phyloP scores from a whole-genome alignment of 1,140 invertebrate species.

The Sycophila sp. region DNA sequence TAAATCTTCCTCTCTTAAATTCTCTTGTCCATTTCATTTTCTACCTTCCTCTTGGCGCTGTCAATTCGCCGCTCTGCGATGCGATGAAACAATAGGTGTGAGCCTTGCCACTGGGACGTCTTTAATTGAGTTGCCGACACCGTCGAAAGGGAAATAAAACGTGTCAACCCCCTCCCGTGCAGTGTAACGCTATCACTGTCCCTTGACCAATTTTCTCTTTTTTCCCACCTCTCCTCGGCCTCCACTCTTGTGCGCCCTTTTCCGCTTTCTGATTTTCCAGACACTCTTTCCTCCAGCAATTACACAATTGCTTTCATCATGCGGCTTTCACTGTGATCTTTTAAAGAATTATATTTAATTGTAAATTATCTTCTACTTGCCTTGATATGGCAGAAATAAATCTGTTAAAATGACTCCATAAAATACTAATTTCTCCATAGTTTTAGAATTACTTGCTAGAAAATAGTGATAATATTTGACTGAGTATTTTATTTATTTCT shows the following conservation, averaged over 20 bases:
- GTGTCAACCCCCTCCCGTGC: neutral
- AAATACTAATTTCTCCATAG: too few species aligned
- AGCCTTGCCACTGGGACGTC: conserved; percentile 56
- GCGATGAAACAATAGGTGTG: conserved; percentile 35
- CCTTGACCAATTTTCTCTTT: neutral
- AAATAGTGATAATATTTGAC: too few species aligned
- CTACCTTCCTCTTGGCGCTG: conserved; percentile 25
- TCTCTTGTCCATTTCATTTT: neutral
- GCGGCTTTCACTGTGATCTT: too few species aligned
- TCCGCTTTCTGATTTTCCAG: neutral
- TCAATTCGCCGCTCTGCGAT: conserved; percentile 51
- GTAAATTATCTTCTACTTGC: too few species aligned
- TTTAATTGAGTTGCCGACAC: conserved; percentile 64
- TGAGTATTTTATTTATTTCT: too few species aligned
- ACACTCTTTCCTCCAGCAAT: neutral
- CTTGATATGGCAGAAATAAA: too few species aligned
- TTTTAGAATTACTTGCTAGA: too few species aligned
- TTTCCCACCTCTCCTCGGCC: neutral
- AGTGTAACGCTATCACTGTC: neutral
- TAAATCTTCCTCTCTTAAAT: neutral
- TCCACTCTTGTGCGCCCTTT: neutral
- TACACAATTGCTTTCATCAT: neutral
- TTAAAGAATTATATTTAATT: too few species aligned
- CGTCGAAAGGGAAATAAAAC: conserved; percentile 24
- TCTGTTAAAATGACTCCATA: too few species aligned